phyloP scores from a whole-genome alignment of 2,888 invertebrate species.

The Polietes domitor region DNA sequence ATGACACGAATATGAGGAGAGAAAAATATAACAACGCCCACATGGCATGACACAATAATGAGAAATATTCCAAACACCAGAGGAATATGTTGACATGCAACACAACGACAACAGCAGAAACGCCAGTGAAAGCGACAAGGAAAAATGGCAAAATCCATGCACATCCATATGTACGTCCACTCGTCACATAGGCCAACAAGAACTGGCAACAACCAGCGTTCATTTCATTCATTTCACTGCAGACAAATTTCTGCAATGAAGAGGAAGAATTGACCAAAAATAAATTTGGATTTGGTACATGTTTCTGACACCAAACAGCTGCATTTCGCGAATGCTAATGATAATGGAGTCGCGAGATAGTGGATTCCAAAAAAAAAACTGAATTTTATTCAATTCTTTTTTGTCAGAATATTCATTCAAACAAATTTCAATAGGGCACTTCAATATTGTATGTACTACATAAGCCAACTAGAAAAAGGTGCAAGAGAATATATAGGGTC shows the following conservation, averaged over 20 bases:
- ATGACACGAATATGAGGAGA: constrained; percentile 22
- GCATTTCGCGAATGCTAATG: constrained; percentile 4
- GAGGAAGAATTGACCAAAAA: constrained; percentile 21
- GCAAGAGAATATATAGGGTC: too few species aligned
- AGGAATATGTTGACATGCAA: constrained; percentile 27
- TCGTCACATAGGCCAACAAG: too few species aligned
- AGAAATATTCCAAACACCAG: constrained; percentile 17
- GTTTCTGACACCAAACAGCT: constrained; percentile 8
- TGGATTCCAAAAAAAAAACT: background rate
- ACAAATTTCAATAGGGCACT: too few species aligned
- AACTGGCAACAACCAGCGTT: background rate
- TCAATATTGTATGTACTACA: too few species aligned
- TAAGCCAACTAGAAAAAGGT: too few species aligned
- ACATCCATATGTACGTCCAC: background rate
- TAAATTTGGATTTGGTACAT: background rate
- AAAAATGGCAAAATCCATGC: background rate
- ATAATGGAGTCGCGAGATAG: background rate
- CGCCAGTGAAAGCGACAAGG: too few species aligned
- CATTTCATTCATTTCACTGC: background rate
- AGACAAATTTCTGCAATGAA: constrained; percentile 25
- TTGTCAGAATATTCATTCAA: too few species aligned
- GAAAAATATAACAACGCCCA: too few species aligned
- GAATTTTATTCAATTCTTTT: background rate
- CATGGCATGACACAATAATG: constrained; percentile 34
- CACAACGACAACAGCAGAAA: background rate